A percentile compares a stretch with the other conserved stretches of the same genome.
phyloP scores from a whole-genome alignment of 2,888 invertebrate species.

The Agriopis leucophaearia region DNA sequence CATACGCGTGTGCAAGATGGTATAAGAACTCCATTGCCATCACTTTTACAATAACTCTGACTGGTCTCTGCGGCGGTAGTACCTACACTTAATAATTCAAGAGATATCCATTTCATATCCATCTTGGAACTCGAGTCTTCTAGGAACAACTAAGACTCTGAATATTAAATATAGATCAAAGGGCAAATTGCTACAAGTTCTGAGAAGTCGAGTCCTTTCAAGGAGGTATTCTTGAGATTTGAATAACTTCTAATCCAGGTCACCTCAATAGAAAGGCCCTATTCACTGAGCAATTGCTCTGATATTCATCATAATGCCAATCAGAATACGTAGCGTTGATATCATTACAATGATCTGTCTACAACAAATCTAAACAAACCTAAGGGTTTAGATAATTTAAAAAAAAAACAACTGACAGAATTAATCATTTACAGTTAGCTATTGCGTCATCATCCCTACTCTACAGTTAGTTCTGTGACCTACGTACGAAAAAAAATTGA shows the following conservation, averaged over 20 bases:
- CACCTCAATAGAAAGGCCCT: background rate
- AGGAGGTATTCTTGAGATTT: conserved; percentile 12
- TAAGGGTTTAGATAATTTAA: too few relatives aligned
- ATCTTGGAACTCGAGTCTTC: background rate
- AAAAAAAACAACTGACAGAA: too few relatives aligned
- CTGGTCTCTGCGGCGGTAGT: background rate
- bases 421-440: too few relatives aligned
- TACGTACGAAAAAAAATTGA: too few relatives aligned
- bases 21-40: too few relatives aligned
- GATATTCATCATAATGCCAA: conserved; percentile 3
- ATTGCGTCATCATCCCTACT: too few relatives aligned
- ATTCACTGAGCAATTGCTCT: conserved; percentile 8
- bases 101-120: conserved; percentile 4
- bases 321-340: background rate
- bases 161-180: conserved; percentile 30
- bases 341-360: background rate
- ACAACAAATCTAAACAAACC: too few relatives aligned
- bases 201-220: conserved; percentile 9
- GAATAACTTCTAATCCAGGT: conserved; percentile 15
- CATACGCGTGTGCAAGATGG: too few relatives aligned
- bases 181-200: conserved; percentile 23
- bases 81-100: conserved; percentile 1
- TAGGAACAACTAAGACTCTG: conserved; percentile 11
- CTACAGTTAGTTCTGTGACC: too few relatives aligned
- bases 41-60: too few relatives aligned